These are phyloP conservation scores for Bursaphelenchus okinawaensis DNA, from an alignment of 2,888 invertebrate species.

Conservation along the genomic window DNA sequence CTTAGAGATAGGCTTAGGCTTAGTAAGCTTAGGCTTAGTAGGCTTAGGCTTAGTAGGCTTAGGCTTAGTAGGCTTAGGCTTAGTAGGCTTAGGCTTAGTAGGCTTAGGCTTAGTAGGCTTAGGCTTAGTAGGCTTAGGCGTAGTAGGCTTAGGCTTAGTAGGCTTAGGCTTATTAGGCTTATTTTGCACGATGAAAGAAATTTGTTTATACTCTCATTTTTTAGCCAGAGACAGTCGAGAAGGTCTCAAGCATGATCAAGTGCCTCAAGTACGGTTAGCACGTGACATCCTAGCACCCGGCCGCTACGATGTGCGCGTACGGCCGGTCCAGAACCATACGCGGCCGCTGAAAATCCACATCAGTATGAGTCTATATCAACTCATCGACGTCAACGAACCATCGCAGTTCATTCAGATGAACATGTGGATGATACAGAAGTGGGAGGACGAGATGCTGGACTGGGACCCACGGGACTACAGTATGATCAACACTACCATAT, in stretches of 20 bases:
- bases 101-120: too few relatives aligned
- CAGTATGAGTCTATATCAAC: constrained; percentile 51
- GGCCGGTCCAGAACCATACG: constrained; percentile 45
- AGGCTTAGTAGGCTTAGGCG: too few relatives aligned
- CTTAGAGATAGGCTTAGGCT: too few relatives aligned
- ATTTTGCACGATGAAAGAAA: too few relatives aligned
- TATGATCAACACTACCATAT: constrained; percentile 51
- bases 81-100: too few relatives aligned
- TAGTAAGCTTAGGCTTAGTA: too few relatives aligned
- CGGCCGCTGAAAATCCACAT: constrained; percentile 47
- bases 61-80: too few relatives aligned
- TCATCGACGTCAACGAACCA: constrained; percentile 59
- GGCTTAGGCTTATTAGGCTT: too few relatives aligned
- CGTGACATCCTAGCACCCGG: constrained; percentile 44
- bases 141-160: too few relatives aligned
- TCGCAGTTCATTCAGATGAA: constrained; percentile 61
- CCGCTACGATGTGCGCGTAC: constrained; percentile 50
- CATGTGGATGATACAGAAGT: constrained; percentile 61
- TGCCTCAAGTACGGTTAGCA: constrained; percentile 48
- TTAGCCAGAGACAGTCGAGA: constrained; percentile 1
- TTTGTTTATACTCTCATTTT: too few relatives aligned
- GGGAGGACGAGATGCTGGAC: constrained; percentile 51
- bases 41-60: too few relatives aligned
- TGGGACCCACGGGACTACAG: constrained; percentile 33
- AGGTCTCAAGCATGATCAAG: constrained; percentile 28